phyloP scores from a whole-genome alignment of 1,140 invertebrate genomes.

The Megalopta genalis region DNA sequence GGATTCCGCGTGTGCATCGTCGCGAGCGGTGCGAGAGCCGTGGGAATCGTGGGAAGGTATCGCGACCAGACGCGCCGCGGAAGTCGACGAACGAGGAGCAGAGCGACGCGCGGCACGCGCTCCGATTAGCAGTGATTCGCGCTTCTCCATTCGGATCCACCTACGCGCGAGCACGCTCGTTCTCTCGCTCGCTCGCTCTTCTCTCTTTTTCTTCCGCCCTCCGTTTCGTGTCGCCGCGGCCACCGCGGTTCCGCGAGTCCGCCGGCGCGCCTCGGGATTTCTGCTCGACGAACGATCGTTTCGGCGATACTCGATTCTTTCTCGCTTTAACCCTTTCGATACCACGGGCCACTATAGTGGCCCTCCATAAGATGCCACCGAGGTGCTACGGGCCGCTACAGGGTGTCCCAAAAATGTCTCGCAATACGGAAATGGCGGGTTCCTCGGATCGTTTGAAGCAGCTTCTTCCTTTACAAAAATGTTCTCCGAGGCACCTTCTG shows the following conservation, averaged over 20 bases:
- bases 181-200: not conserved
- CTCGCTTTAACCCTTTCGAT: too few species aligned
- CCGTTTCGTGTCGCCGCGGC: conserved; percentile 13
- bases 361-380: too few species aligned
- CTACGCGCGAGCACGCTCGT: conserved; percentile 2
- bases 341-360: too few species aligned
- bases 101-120: conserved; percentile 73
- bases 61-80: conserved; percentile 36
- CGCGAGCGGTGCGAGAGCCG: not conserved
- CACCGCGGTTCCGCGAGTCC: not conserved
- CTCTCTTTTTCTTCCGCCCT: not conserved
- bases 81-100: conserved; percentile 47
- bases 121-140: conserved; percentile 75
- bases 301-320: too few species aligned
- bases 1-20: not conserved
- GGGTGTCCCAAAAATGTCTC: too few species aligned
- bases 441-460: too few species aligned
- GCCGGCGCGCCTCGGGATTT: not conserved
- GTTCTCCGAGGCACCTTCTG: too few species aligned
- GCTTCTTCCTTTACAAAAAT: too few species aligned
- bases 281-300: not conserved
- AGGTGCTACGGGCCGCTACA: too few species aligned
- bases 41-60: too few species aligned
- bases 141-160: conserved; percentile 55
- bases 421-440: too few species aligned